A percentile compares a stretch with the other conserved stretches of the same genome.
Evolutionary conservation across 1,140 invertebrate species (phyloP).

Genomic region (Harlomillsia oculata): DNA sequence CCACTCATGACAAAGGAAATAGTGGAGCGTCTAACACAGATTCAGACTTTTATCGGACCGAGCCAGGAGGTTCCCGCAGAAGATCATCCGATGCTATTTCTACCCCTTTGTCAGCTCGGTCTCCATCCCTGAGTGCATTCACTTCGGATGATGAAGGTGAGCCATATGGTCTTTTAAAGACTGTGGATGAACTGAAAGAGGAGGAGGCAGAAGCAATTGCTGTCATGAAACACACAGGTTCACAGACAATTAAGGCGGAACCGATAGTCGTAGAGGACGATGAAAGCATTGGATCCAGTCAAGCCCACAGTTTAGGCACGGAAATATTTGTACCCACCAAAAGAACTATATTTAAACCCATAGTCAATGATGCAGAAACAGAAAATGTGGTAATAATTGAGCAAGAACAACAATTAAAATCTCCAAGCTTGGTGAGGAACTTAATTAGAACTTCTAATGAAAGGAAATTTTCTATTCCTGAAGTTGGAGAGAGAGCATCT

Average conservation of each 20-base stretch:
- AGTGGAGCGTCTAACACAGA: conserved; percentile 31
- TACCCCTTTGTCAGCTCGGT: conserved; percentile 18
- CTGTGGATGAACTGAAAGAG: conserved; percentile 25
- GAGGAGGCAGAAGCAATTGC: conserved; percentile 15
- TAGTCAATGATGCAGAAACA: conserved; percentile 3
- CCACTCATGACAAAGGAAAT: conserved; percentile 20
- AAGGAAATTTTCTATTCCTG: background rate
- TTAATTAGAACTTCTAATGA: background rate
- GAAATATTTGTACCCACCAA: conserved; percentile 25
- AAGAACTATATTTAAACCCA: conserved; percentile 29
- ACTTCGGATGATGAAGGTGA: conserved; percentile 30
- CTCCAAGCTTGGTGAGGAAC: background rate
- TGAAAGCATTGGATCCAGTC: conserved; percentile 2
- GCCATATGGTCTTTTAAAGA: conserved; percentile 11
- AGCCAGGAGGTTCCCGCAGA: conserved; percentile 9
- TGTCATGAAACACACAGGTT: background rate
- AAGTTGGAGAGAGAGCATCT: background rate
- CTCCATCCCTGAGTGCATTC: conserved; percentile 21
- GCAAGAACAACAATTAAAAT: background rate
- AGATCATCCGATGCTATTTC: conserved; percentile 24
- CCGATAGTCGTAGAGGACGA: conserved; percentile 28
- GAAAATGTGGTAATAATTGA: background rate
- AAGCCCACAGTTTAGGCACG: no score
- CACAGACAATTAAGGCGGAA: conserved; percentile 10
- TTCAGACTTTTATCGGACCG: conserved; percentile 22